Evolutionary conservation across 2,797 vertebrate species (phyloP).

Genomic region (Scyliorhinus canicula): DNA sequence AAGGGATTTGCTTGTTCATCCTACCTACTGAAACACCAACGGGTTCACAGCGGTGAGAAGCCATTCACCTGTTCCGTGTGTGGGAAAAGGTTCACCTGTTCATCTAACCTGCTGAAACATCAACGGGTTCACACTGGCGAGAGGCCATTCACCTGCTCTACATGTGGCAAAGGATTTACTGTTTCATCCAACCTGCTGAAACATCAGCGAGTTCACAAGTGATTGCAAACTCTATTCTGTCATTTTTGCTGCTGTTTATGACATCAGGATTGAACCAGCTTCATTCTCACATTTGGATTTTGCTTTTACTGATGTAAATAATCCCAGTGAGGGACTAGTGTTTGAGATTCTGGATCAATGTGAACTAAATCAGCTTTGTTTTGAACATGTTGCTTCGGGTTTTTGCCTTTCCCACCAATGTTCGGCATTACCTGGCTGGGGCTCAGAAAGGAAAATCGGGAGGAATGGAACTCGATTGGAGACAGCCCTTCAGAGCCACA

Average conservation of each 20-base stretch:
- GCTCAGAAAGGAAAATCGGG: background rate
- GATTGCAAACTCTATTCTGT: background rate
- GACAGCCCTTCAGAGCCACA: background rate
- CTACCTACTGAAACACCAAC: background rate
- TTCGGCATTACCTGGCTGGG: background rate
- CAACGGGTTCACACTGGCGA: background rate
- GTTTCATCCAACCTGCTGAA: background rate
- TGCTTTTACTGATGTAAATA: background rate
- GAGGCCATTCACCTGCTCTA: conserved; percentile 12
- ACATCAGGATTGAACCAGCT: background rate
- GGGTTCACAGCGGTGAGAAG: background rate
- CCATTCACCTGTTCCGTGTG: background rate
- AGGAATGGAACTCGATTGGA: background rate
- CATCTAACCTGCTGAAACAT: background rate
- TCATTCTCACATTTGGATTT: background rate
- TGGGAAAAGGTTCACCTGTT: background rate
- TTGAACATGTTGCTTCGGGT: background rate
- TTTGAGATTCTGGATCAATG: background rate
- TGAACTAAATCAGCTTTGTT: background rate
- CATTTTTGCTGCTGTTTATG: background rate
- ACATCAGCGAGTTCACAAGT: conserved; percentile 10
- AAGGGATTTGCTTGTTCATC: background rate
- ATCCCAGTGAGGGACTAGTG: background rate
- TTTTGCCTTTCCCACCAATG: background rate
- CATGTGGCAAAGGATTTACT: background rate